Evolutionary conservation across 2,113 vertebrate species (phyloP), one percentile per base, ranked within the genome.

Genomic region (Onychostoma macrolepis): DNA sequence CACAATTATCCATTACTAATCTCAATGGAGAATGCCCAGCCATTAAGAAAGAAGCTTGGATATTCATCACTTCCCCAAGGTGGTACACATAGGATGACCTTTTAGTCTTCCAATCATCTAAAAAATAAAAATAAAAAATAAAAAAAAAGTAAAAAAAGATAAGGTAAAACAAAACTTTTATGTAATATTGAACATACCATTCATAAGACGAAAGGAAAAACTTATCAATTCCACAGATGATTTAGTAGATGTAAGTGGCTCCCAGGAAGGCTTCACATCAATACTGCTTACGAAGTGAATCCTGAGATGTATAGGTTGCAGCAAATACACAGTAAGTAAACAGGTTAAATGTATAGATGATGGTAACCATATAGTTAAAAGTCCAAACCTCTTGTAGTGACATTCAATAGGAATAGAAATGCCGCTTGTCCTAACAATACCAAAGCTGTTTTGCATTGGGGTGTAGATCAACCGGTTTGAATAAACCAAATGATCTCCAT

Each of bases 1-100:
- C 87, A 71, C 90, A 90, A 10, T 45, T 85, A 36, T 90, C 88
- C 87, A 89, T 45, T 65, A 89, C 86, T 9, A 90, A 43, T 79
- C 83, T 86, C 24, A 85, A n/a, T 2, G 72, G 71, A 76, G 80
- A 30, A 11, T 83, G 85, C 48, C 36, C 48, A 45, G 82, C 78
- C 4, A 21, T 50, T 3, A 83, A 19, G 1, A 90, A 87, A 38
- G 90, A 88, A 56, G 90, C 90, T 30, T 85, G 71, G 48, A 91
- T 65, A 61, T 83, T 88, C 38, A 89, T 19, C n/a, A 83, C 19
- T 1, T 88, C 71, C 5, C 86, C 81, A 53, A 77, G 58, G 58
- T 50, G 38, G 9, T 71, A 83, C 26, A 88, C 24, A 15, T 71
- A 56, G 26, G 79, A 75, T 3, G 48, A 36, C 45, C 85, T 88